These are phyloP conservation scores for Leucophora obtusa DNA, from an alignment of 2,888 invertebrate genomes.

Conservation along the genomic window DNA sequence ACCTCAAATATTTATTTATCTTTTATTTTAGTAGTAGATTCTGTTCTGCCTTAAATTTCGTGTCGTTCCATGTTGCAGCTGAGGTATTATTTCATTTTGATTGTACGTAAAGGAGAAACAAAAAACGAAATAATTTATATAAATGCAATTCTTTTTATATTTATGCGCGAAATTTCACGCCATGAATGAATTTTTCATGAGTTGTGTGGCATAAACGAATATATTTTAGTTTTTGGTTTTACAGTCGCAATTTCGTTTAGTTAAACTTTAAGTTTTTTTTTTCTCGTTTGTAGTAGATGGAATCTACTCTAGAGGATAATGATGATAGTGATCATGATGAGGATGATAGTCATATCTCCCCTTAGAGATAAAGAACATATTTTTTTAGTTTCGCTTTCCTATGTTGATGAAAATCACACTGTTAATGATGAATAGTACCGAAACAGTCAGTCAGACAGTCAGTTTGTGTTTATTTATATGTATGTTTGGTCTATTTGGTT, in stretches of 20 bases:
- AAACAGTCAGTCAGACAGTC: slow-evolving; percentile 4
- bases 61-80: slow-evolving; percentile 15
- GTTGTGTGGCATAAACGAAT: slow-evolving; percentile 58
- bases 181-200: slow-evolving; percentile 66
- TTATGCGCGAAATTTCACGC: slow-evolving; percentile 65
- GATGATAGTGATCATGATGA: slow-evolving; percentile 9
- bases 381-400: background rate
- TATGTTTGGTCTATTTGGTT: slow-evolving; percentile 34
- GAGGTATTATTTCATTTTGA: slow-evolving; percentile 45
- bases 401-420: slow-evolving; percentile 45
- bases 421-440: slow-evolving; percentile 49
- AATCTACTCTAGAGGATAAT: slow-evolving; percentile 26
- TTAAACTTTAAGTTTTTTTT: slow-evolving; percentile 24
- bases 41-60: background rate
- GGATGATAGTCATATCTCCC: slow-evolving; percentile 45
- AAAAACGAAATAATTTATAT: slow-evolving; percentile 50
- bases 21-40: slow-evolving; percentile 13
- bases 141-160: slow-evolving; percentile 63
- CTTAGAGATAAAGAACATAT: slow-evolving; percentile 17
- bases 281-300: slow-evolving; percentile 9
- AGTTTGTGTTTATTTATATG: slow-evolving; percentile 31
- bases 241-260: slow-evolving; percentile 27
- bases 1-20: slow-evolving; percentile 37
- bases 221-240: slow-evolving; percentile 40
- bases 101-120: slow-evolving; percentile 7